phyloP scores from a whole-genome alignment of 2,888 invertebrate genomes.

The Rhagonycha lutea region DNA sequence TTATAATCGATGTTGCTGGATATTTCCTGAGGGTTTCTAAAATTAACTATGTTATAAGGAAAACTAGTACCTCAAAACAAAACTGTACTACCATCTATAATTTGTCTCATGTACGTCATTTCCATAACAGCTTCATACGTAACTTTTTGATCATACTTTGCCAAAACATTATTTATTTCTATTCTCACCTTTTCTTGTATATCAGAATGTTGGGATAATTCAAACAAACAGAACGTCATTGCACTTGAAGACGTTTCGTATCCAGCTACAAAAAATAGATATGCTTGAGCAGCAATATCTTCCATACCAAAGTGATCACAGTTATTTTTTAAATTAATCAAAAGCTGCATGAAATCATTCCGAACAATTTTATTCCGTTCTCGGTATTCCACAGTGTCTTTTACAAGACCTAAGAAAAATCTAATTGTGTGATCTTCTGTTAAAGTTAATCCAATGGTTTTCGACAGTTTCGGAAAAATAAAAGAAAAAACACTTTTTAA shows the following conservation, averaged over 20 bases:
- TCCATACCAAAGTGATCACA: conserved; percentile 32
- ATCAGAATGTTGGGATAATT: conserved; percentile 50
- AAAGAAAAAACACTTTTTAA: conserved; percentile 49
- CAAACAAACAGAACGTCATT: conserved; percentile 50
- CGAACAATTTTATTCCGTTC: conserved; percentile 52
- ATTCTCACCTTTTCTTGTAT: conserved; percentile 53
- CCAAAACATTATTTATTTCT: conserved; percentile 48
- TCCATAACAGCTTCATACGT: conserved; percentile 52
- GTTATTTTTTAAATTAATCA: conserved; percentile 50
- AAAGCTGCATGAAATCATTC: conserved; percentile 61
- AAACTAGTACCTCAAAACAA: neutral
- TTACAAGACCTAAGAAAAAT: conserved; percentile 40
- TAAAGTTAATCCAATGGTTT: conserved; percentile 30
- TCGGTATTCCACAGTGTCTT: conserved; percentile 38
- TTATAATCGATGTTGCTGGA: neutral
- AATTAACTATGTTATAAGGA: neutral
- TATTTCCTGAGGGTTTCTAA: neutral
- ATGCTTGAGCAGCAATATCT: conserved; percentile 48
- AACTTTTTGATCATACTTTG: conserved; percentile 46
- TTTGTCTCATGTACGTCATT: conserved; percentile 42
- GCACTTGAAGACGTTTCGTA: conserved; percentile 57
- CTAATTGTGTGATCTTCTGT: conserved; percentile 33
- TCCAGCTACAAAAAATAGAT: conserved; percentile 57
- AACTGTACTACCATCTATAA: neutral
- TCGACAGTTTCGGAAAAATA: conserved; percentile 54